Base-by-base conservation (phyloP, 2,113 vertebrate species). In the Arenaria interpres region DNA sequence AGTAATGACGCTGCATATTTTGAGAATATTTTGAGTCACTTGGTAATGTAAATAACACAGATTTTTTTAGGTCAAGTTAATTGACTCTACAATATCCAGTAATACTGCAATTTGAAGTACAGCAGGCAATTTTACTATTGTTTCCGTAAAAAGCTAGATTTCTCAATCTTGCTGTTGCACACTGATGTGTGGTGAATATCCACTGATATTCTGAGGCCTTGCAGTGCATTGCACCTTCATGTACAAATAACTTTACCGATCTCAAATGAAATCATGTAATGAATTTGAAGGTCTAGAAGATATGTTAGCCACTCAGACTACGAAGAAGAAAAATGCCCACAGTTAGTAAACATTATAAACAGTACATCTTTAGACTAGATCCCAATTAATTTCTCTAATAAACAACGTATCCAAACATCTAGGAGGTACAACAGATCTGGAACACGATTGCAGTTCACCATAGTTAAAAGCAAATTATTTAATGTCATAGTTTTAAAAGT, bases 311-410 rank as follows among this genome's bases (percentile, higher is more conserved):
- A 67, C 63, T 84, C 78, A 76, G 94, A 96, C 95, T 64, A 90
- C 15, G 43, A 85, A 56, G 25, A 92, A 73, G 45, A 93, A 96
- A 95, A 83, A 22, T 43, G 20, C 39, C 60, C 2, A 11, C 14
- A 12, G 41, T 67, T 91, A 77, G 33, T 77, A 96, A 96, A 78
- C 64, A 53, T 25, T 95, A 64, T 73, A 96, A 95, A 91, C 80
- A 94, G 68, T 60, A 90, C 35, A 72, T 69, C 92, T 89, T 96
- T 89, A 93, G 48, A 93, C 54, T 88, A 80, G 7, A 46, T 80
- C 41, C 59, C 92, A 90, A 87, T 94, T 97, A 95, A 76, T 96
- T 77, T 95, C 73, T 66, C 63, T 79, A 85, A 93, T 78, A 90
- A 97, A 95, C 53, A 96, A 72, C 6, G 3, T 50, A 81, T 51